Conservation (phyloP, 2,797 vertebrate species). For the Sparidentex hasta region DNA sequence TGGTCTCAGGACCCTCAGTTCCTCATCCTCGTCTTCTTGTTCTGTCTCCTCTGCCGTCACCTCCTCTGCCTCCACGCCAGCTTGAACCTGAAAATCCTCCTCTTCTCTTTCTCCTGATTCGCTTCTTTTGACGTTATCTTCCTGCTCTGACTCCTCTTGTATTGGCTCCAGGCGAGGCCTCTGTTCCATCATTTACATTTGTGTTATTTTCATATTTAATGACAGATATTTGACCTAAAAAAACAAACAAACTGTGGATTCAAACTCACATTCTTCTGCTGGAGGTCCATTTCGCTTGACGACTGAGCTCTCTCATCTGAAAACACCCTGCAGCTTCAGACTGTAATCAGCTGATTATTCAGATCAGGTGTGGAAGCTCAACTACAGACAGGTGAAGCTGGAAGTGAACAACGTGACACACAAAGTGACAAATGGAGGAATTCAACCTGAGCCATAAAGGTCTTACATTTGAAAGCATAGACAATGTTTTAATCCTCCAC, state of each 20-base stretch:
- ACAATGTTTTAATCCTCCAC: neutral
- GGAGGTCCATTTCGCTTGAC: constrained; percentile 50
- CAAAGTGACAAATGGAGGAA: neutral
- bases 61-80: constrained; percentile 5
- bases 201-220: constrained; percentile 7
- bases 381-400: constrained; percentile 6
- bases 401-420: neutral
- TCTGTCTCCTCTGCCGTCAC: neutral
- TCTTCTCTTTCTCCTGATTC: constrained; percentile 3
- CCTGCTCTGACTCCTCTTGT: constrained; percentile 59
- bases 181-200: constrained; percentile 13
- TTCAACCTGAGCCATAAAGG: neutral
- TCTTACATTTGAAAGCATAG: neutral
- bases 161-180: constrained; percentile 61
- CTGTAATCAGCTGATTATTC: constrained; percentile 44
- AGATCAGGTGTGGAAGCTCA: constrained; percentile 64
- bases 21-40: constrained; percentile 39
- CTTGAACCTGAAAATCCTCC: constrained; percentile 6
- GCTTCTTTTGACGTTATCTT: constrained; percentile 26
- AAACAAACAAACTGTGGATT: neutral
- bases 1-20: constrained; percentile 47
- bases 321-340: neutral
- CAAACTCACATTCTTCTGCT: constrained; percentile 58
- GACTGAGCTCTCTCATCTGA: neutral
- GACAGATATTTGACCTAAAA: neutral